Evolutionary conservation across 1,140 invertebrate genomes (phyloP).

Genomic region (Apis mellifera): DNA sequence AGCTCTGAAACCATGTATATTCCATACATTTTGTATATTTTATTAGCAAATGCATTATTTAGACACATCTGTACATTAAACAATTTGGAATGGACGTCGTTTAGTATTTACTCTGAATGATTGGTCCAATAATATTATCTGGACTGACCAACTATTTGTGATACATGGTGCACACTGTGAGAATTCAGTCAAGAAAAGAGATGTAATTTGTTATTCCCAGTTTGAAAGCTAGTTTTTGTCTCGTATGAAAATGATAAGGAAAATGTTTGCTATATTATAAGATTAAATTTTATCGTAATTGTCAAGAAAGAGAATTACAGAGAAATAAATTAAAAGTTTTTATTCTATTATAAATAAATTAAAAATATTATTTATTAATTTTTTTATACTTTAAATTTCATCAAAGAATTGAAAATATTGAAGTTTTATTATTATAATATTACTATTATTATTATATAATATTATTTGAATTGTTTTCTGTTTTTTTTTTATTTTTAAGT

Average conservation of each 20-base stretch:
- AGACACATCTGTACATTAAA: slow-evolving; percentile 59
- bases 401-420: slow-evolving; percentile 1
- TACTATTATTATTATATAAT: background rate
- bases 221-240: slow-evolving; percentile 53
- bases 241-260: slow-evolving; percentile 30
- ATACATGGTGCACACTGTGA: slow-evolving; percentile 59
- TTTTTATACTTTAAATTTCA: slow-evolving; percentile 23
- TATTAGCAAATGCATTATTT: slow-evolving; percentile 67
- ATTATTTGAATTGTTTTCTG: background rate
- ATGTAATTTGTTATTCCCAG: slow-evolving; percentile 55
- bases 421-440: slow-evolving; percentile 28
- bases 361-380: slow-evolving; percentile 46
- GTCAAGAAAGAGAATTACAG: slow-evolving; percentile 4
- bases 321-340: slow-evolving; percentile 34
- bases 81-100: slow-evolving; percentile 55
- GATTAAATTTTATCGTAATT: slow-evolving; percentile 37
- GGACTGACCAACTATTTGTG: slow-evolving; percentile 60
- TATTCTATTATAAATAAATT: slow-evolving; percentile 30
- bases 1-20: slow-evolving; percentile 64
- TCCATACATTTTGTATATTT: slow-evolving; percentile 71
- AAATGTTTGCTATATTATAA: slow-evolving; percentile 37
- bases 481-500: background rate
- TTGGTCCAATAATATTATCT: slow-evolving; percentile 56
- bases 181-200: slow-evolving; percentile 47
- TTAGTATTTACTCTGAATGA: slow-evolving; percentile 60